phyloP scores from a whole-genome alignment of 1,140 invertebrate genomes.

The Oryctes rhinoceros region DNA sequence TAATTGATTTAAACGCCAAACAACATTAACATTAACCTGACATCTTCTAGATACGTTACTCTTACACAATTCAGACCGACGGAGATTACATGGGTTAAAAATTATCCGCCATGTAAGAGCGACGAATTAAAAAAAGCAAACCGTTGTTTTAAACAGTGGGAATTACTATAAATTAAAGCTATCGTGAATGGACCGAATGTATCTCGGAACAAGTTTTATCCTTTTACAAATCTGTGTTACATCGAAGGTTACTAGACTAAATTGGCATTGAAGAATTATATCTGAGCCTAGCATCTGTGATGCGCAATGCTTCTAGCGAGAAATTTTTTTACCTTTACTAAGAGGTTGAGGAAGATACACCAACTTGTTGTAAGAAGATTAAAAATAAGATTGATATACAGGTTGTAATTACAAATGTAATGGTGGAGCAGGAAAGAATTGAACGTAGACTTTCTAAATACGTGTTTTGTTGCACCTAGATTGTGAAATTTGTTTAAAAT shows the following conservation, averaged over 20 bases:
- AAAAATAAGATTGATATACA: too few species aligned
- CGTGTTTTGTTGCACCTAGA: too few species aligned
- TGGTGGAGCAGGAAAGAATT: too few species aligned
- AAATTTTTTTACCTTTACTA: not conserved
- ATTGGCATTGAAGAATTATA: conserved; percentile 19
- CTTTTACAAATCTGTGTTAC: not conserved
- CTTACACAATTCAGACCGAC: too few species aligned
- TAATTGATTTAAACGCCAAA: too few species aligned
- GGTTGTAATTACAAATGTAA: too few species aligned
- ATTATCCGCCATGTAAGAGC: too few species aligned
- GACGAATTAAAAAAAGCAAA: not conserved
- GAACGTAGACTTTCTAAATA: too few species aligned
- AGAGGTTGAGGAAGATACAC: not conserved
- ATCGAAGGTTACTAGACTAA: not conserved
- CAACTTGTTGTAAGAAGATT: not conserved
- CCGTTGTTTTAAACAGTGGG: not conserved
- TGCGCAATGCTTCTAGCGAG: not conserved
- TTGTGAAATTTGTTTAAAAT: too few species aligned
- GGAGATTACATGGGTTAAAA: too few species aligned
- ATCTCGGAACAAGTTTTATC: not conserved
- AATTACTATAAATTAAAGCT: conserved; percentile 1
- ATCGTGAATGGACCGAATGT: not conserved
- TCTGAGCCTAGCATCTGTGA: not conserved
- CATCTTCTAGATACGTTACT: too few species aligned
- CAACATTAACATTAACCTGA: too few species aligned